Evolutionary conservation across 2,888 invertebrate species (phyloP).

Genomic region (Ferdinandea cuprea): DNA sequence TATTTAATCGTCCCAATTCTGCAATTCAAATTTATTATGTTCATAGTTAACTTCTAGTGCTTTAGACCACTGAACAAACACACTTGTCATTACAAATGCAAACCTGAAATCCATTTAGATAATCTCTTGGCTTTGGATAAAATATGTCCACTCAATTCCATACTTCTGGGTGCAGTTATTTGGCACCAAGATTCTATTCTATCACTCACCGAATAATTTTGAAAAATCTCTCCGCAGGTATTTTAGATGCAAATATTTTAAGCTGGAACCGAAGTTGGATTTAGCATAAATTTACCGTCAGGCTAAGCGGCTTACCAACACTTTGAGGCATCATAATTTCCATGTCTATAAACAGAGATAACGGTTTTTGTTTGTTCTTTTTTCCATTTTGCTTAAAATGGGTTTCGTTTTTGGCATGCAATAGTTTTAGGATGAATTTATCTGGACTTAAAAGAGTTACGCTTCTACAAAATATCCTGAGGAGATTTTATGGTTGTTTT

Average conservation of each 20-base stretch:
- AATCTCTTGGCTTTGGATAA: slow-evolving; percentile 28
- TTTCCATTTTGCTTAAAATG: neutral
- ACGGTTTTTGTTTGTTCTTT: slow-evolving; percentile 5
- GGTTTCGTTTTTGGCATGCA: slow-evolving; percentile 22
- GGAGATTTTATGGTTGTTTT: slow-evolving; percentile 24
- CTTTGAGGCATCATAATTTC: slow-evolving; percentile 36
- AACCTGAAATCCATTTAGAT: slow-evolving; percentile 40
- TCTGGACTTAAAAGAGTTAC: slow-evolving; percentile 1
- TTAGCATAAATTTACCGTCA: slow-evolving; percentile 48
- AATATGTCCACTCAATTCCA: slow-evolving; percentile 1
- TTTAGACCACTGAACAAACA: neutral
- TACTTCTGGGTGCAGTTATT: slow-evolving; percentile 4
- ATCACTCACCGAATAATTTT: slow-evolving; percentile 37
- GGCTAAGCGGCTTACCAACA: slow-evolving; percentile 39
- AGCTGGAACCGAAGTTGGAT: slow-evolving; percentile 21
- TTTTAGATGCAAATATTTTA: slow-evolving; percentile 57
- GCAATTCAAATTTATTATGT: neutral
- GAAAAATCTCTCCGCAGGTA: slow-evolving; percentile 31
- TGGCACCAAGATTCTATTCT: slow-evolving; percentile 11
- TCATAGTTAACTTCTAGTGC: neutral
- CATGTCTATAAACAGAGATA: slow-evolving; percentile 40
- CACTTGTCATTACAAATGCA: slow-evolving; percentile 11
- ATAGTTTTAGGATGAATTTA: slow-evolving; percentile 28
- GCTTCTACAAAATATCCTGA: neutral
- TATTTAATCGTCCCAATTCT: too few relatives aligned